These are phyloP conservation scores for Empis livida DNA, from an alignment of 2,888 invertebrate genomes.

Conservation along the genomic window DNA sequence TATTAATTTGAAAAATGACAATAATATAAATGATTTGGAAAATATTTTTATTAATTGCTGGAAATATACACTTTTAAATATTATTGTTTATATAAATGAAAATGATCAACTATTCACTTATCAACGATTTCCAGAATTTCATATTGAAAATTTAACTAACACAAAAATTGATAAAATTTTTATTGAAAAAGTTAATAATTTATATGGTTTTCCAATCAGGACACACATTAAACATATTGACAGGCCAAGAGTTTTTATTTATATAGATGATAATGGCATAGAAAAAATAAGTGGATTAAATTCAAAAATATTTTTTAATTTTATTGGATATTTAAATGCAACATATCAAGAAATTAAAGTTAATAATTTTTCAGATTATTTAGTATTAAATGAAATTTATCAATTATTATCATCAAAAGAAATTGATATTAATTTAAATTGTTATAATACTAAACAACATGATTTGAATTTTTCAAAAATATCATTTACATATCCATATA, in stretches of 20 bases:
- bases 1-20: too few relatives aligned
- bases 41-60: too few relatives aligned
- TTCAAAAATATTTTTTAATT: background rate
- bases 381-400: background rate
- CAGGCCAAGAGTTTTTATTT: background rate
- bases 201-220: background rate
- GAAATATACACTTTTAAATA: too few relatives aligned
- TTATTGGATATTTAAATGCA: background rate
- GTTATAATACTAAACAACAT: background rate
- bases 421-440: background rate
- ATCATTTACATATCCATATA: slow-evolving; percentile 19
- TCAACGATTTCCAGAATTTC: too few relatives aligned
- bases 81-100: too few relatives aligned
- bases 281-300: background rate
- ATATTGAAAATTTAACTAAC: too few relatives aligned
- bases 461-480: background rate
- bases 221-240: background rate
- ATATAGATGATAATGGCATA: background rate
- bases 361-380: background rate
- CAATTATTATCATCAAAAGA: background rate
- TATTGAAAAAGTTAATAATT: background rate
- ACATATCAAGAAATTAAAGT: background rate
- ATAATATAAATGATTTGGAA: too few relatives aligned
- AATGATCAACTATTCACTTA: too few relatives aligned
- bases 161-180: too few relatives aligned